Evolutionary conservation across 2,797 vertebrate genomes (phyloP).

Genomic region (Rhabdophis nuchalis): DNA sequence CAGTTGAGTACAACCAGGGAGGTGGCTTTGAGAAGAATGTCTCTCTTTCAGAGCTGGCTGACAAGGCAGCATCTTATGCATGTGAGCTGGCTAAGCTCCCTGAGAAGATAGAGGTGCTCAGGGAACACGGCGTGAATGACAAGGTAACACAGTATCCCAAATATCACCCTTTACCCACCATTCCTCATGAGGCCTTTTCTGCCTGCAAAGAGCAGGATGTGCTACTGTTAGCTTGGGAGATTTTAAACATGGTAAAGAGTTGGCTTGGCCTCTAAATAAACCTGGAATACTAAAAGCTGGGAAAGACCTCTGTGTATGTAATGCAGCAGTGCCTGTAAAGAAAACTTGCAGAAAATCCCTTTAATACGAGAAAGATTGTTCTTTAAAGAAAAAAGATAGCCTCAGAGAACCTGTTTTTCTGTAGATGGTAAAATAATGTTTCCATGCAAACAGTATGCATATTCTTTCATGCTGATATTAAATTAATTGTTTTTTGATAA

Average conservation of each 20-base stretch:
- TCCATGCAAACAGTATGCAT: background rate
- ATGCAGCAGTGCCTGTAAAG: background rate
- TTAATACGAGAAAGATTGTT: background rate
- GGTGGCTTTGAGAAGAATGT: slow-evolving; percentile 44
- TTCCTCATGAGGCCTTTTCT: slow-evolving; percentile 72
- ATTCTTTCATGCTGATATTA: background rate
- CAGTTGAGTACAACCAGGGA: slow-evolving; percentile 64
- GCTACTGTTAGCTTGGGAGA: slow-evolving; percentile 59
- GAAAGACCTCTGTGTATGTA: background rate
- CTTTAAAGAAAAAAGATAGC: background rate
- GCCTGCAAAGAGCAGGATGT: slow-evolving; percentile 53
- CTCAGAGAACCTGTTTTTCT: background rate
- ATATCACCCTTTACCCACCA: slow-evolving; percentile 65
- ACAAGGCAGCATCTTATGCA: slow-evolving; percentile 53
- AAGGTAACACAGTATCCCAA: slow-evolving; percentile 79
- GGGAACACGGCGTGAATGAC: slow-evolving; percentile 68
- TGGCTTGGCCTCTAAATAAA: slow-evolving; percentile 55
- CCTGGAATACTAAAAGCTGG: background rate
- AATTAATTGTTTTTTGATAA: background rate
- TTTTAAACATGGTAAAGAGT: slow-evolving; percentile 62
- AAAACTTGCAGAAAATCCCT: background rate
- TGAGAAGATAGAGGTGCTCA: slow-evolving; percentile 58
- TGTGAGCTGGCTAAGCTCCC: slow-evolving; percentile 57
- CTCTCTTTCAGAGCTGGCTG: slow-evolving; percentile 62
- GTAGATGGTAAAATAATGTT: background rate